Evolutionary conservation across 2,888 invertebrate species (phyloP), one percentile per base, ranked within the genome.

Genomic region (Orthosia incerta): DNA sequence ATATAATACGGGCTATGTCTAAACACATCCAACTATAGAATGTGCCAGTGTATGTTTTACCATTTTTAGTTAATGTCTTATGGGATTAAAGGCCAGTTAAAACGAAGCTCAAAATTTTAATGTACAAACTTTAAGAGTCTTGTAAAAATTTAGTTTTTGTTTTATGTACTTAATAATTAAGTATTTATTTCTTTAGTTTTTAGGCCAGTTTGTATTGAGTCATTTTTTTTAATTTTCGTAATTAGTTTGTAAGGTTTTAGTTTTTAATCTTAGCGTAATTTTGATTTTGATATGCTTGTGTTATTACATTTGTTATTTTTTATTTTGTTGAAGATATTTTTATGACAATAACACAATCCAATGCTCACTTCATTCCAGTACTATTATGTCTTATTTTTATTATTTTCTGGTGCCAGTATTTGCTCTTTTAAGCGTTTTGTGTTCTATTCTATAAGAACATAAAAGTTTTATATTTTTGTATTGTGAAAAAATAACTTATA

Each of bases 201-300:
- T 93, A 95, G 94, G 95, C 95, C 95, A 95, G 95, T 95, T 94
- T 90, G 84, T 93, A 93, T 93, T 95, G 94, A 96, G 96, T 96
- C 95, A 95, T 94, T 93, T 91, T 91, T 87, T 87, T 87, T 71
- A 61, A 75, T 74, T 82, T 79, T 84, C 61, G 61, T 75, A 48
- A 83, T 86, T 84, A 84, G 63, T 75, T 82, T 83, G 18, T 90
- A 90, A 85, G 62, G 79, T 88, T 87, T 80, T 88, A 90, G 88
- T 82, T 88, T 90, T 75, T 89, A 89, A 80, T 90, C 89, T 89
- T 90, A 90, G 86, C 84, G 84, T 89, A 86, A 84, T 87, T 87
- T 89, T 87, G 68, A 88, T 74, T 87, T 91, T 90, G 85, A 86
- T 86, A 86, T 89, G 90, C 89, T 89, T 89, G 91, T 91, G 92